Conservation (phyloP, 2,113 vertebrate species). For the Epinephelus fuscoguttatus region DNA sequence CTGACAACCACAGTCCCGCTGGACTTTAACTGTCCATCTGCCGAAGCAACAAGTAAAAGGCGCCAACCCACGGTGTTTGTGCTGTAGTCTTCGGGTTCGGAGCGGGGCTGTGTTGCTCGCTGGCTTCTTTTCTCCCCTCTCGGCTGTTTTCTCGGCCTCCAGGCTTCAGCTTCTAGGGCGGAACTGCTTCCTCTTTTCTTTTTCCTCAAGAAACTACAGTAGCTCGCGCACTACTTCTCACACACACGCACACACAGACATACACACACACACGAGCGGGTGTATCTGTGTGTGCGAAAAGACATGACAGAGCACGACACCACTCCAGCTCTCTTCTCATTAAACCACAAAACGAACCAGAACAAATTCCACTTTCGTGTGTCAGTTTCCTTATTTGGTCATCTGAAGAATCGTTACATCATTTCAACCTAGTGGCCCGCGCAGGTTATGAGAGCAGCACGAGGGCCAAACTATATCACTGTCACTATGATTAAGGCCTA, state of each 20-base stretch:
- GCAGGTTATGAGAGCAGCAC: slow-evolving; percentile 10
- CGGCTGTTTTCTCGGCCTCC: background rate
- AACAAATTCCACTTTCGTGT: slow-evolving; percentile 22
- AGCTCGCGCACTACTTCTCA: background rate
- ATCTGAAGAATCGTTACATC: slow-evolving; percentile 53
- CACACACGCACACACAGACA: background rate
- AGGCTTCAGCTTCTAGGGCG: slow-evolving; percentile 50
- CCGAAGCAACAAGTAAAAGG: background rate
- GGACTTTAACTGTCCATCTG: background rate
- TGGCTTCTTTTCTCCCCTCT: background rate
- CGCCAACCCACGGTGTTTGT: background rate
- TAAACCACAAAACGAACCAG: background rate
- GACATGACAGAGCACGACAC: too few relatives aligned
- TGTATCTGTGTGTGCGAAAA: background rate
- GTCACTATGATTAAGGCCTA: background rate
- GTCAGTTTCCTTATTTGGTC: slow-evolving; percentile 72
- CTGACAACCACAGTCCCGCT: slow-evolving; percentile 6
- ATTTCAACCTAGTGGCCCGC: background rate
- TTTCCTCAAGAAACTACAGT: slow-evolving; percentile 33
- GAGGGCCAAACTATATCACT: background rate
- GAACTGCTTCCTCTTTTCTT: slow-evolving; percentile 72
- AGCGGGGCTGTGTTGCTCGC: background rate
- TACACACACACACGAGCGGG: background rate
- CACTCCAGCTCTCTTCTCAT: background rate
- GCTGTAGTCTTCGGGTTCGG: background rate